Percentiles rank a stretch among this genome's conserved stretches.
These are phyloP conservation scores for Miniopterus natalensis DNA, from an alignment of 2,113 vertebrate genomes.

Conservation along the genomic window DNA sequence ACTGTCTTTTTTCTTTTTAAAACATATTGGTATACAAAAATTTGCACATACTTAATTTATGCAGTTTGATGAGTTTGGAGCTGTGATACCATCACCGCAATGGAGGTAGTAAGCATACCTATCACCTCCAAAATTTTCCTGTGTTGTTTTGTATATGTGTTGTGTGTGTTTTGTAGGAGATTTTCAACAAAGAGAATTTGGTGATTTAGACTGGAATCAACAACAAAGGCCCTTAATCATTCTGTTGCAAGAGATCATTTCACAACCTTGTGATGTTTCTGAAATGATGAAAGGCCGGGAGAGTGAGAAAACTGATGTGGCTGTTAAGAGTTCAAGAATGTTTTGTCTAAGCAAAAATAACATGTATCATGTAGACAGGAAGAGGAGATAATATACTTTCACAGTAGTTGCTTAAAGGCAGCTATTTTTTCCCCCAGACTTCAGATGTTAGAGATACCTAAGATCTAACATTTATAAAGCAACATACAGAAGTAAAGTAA, in stretches of 20 bases:
- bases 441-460: background rate
- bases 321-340: conserved; percentile 21
- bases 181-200: conserved; percentile 21
- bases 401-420: background rate
- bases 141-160: background rate
- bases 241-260: background rate
- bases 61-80: conserved; percentile 13
- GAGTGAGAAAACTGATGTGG: background rate
- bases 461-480: conserved; percentile 43
- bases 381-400: background rate
- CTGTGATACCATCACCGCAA: background rate
- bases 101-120: background rate
- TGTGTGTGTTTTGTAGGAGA: background rate
- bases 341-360: conserved; percentile 34
- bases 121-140: background rate
- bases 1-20: background rate
- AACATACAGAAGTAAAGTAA: background rate
- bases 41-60: background rate
- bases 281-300: background rate
- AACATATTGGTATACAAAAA: background rate
- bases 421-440: background rate
- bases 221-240: background rate
- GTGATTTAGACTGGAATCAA: background rate
- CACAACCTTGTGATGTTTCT: background rate
- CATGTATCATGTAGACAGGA: background rate